Evolutionary conservation across 2,888 invertebrate species (phyloP), one percentile per base, ranked within the genome.

Genomic region (Xiphydria camelus): DNA sequence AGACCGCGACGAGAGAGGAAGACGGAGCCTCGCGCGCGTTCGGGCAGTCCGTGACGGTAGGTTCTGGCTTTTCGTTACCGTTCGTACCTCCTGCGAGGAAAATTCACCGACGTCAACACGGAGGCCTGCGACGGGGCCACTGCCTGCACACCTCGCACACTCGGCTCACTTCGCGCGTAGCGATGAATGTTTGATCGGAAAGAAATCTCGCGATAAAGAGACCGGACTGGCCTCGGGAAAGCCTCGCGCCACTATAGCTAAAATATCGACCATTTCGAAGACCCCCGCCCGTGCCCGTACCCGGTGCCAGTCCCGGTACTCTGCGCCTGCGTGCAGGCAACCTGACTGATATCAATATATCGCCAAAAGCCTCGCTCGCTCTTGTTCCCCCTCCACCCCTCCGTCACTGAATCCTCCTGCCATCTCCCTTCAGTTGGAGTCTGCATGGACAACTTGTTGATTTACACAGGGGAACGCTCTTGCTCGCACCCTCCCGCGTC

Each of bases 251-350:
- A 70, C 69, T 62, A 62, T 69, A 55, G 58, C 54, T 62, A 53
- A 64, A 70, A 70, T 68, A 70, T 64, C 60, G 66, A 64, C 61
- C 68, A 70, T 73, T 73, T 66, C 64, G 55, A 46, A 51, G 64
- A 68, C 68, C 67, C 70, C 69, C 68, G 65, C 69, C 69, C 66
- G 62, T 65, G 53, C 57, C 55, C 51, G 55, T 53, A 29, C 53
- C 47, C 49, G 47, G 49, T 48, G 51, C 52, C 48, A 45, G 47
- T 18, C 12, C 26, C 31, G 37, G 45, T 34, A 23, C 47, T 23
- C 5, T 55, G 68, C 72, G 68, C 66, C 61, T 66, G 70, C 70
- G 66, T 66, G 45, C 20, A 34, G 36, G 41, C 57, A 53, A 60
- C 57, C 52, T 45, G 39, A 59, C 49, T 52, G 50, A 59, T 68